A percentile compares a stretch with the other conserved stretches of the same genome.
Evolutionary conservation across 2,113 vertebrate species (phyloP).

Genomic region (Podiceps cristatus): DNA sequence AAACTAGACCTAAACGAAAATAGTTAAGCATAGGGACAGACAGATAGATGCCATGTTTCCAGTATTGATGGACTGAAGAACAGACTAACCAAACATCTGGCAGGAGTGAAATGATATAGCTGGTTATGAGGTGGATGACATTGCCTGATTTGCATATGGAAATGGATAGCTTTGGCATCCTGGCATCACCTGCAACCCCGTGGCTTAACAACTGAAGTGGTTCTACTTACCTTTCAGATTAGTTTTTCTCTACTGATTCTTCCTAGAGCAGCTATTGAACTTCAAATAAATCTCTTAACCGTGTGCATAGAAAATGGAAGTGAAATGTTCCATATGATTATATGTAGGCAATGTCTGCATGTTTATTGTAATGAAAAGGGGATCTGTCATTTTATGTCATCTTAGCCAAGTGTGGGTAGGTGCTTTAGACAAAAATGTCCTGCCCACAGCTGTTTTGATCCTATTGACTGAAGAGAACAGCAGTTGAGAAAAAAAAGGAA

Average conservation of each 20-base stretch:
- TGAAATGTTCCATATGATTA: background rate
- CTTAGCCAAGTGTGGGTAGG: background rate
- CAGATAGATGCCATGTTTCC: background rate
- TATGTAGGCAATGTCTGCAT: background rate
- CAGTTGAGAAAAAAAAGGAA: background rate
- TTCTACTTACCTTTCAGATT: background rate
- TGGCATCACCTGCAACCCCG: background rate
- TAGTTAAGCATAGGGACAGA: background rate
- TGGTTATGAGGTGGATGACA: background rate
- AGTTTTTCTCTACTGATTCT: background rate
- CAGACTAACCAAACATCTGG: background rate
- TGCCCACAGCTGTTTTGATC: background rate
- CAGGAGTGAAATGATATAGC: background rate
- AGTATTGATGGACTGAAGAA: background rate
- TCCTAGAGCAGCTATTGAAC: background rate
- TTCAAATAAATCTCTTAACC: background rate
- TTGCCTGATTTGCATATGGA: background rate
- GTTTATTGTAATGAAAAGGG: background rate
- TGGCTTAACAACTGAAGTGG: background rate
- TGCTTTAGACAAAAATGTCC: background rate
- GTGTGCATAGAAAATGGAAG: background rate
- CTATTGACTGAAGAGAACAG: background rate
- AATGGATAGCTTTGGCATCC: background rate
- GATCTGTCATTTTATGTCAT: background rate
- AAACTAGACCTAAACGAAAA: background rate